Conservation (phyloP, 1,140 invertebrate species). For the Pseudomyrmex flavicornis region DNA sequence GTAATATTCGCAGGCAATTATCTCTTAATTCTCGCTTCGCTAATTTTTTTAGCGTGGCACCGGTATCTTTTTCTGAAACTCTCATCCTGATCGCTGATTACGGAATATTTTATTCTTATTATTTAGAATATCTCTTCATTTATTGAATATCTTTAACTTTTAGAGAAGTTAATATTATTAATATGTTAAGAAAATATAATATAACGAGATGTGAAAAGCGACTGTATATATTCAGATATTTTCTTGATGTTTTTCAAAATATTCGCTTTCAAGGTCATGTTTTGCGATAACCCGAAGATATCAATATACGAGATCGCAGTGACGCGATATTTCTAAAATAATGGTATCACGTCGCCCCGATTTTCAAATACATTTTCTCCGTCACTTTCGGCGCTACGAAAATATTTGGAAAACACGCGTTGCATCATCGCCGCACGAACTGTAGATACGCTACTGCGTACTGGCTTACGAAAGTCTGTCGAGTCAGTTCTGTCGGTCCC, state of each 20-base stretch:
- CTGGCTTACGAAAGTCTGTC: slow-evolving; percentile 62
- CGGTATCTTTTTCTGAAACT: too few relatives aligned
- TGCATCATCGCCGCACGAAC: slow-evolving; percentile 69
- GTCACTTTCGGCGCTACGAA: background rate
- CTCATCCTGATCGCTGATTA: too few relatives aligned
- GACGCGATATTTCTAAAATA: slow-evolving; percentile 40
- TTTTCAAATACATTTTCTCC: slow-evolving; percentile 31
- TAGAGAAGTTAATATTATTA: background rate
- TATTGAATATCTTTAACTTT: background rate
- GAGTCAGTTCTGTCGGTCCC: slow-evolving; percentile 9
- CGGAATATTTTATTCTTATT: too few relatives aligned
- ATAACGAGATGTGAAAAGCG: background rate
- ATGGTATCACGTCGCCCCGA: background rate
- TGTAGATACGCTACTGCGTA: slow-evolving; percentile 52
- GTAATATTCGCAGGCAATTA: slow-evolving; percentile 66
- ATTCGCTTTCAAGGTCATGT: background rate
- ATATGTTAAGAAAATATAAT: background rate
- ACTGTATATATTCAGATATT: background rate
- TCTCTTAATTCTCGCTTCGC: slow-evolving; percentile 22
- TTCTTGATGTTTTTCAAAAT: background rate
- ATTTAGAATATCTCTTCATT: too few relatives aligned
- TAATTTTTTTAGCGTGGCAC: background rate
- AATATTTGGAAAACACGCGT: slow-evolving; percentile 48
- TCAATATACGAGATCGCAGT: background rate
- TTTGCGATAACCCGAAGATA: background rate